Evolutionary conservation across 2,888 invertebrate genomes (phyloP), one percentile per base, ranked within the genome.

Genomic region (Minunthozetes semirufus): DNA sequence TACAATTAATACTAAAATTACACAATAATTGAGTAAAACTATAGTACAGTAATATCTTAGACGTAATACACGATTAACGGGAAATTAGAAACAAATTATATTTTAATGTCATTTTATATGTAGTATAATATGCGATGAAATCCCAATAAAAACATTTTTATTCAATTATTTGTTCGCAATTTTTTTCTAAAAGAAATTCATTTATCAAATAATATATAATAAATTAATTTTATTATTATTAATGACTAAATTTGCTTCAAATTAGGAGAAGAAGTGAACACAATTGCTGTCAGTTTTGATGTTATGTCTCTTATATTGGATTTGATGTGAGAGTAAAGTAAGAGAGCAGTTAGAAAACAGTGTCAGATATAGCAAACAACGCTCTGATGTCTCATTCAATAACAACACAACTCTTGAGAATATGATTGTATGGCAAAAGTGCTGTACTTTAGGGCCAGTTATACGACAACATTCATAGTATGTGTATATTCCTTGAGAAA

Each of bases 71-170:
- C 19, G 33, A 33, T n/a, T n/a, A n/a, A 17, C 48, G 53, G 53
- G 19, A 53, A 53, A 19, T 53, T 53, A 48, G n/a, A 48, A 13
- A 48, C 13, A 48, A 48, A 48, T 17, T 48, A 53, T 53, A 53
- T 53, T 53, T 53, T 53, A 53, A 53, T 53, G 53, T 53, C 53
- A 48, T 53, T 53, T 53, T 53, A 17, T 53, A 53, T 53, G 53
- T 53, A 53, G n/a, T 53, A 53, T 53, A 53, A n/a, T n/a, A 53
- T 53, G 19, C 53, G 19, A 53, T 53, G 53, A 53, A 19, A 53
- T 15, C 8, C 53, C 48, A 53, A 53, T 53, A 53, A 53, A 48
- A 19, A 19, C 53, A 53, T 53, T 53, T 53, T 19, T 53, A 53
- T 33, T 53, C 53, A 53, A 53, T n/a, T 19, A 53, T n/a, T 53